Conservation (phyloP, 2,888 invertebrate species). For the Sphaerolaimus hirsutus region DNA sequence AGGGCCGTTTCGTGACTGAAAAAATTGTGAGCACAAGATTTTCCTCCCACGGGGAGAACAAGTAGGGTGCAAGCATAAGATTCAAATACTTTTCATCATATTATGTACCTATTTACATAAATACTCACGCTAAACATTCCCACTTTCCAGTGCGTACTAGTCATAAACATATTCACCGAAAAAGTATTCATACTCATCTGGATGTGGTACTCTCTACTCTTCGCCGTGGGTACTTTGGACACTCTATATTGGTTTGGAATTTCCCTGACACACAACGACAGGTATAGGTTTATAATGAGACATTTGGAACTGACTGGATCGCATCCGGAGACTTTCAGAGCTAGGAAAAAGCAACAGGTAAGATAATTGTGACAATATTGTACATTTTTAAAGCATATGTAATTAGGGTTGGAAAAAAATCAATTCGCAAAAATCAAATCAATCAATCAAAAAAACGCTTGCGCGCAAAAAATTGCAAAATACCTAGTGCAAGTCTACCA, state of each 20-base stretch:
- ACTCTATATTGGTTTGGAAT: conserved; percentile 23
- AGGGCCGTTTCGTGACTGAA: too few species aligned
- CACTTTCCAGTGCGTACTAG: conserved; percentile 19
- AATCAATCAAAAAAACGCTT: too few species aligned
- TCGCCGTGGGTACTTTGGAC: conserved; percentile 19
- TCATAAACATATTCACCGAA: conserved; percentile 24
- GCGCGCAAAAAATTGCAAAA: too few species aligned
- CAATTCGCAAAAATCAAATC: too few species aligned
- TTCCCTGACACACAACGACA: conserved; percentile 14
- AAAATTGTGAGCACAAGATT: too few species aligned
- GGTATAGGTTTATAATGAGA: conserved; percentile 16
- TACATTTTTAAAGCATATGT: too few species aligned
- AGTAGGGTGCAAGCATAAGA: too few species aligned
- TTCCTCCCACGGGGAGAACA: too few species aligned
- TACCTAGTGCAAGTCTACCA: too few species aligned
- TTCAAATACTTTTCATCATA: not conserved
- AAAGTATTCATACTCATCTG: conserved; percentile 22
- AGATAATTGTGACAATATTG: too few species aligned
- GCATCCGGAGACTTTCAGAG: conserved; percentile 9
- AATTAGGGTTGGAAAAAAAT: too few species aligned
- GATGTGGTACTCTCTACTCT: conserved; percentile 16
- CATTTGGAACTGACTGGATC: conserved; percentile 22
- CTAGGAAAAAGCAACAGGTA: conserved; percentile 13
- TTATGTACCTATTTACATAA: not conserved
- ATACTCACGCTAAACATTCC: not conserved